phyloP scores from a whole-genome alignment of 2,888 invertebrate genomes.

The Zaprionus lineosus region DNA sequence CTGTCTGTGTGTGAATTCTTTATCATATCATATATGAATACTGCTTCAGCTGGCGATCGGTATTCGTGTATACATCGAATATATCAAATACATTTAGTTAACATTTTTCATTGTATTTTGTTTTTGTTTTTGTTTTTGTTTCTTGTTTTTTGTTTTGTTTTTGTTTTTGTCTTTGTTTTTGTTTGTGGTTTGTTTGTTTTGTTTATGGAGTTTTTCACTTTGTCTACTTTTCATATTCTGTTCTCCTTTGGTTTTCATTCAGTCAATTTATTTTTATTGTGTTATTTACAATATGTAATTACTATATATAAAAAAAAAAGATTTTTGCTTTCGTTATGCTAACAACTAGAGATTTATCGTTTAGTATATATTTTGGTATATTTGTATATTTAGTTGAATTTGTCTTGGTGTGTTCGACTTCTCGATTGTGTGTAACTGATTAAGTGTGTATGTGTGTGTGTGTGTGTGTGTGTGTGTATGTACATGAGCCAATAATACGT shows the following conservation, averaged over 20 bases:
- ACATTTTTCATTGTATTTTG: constrained; percentile 62
- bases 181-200: too few relatives aligned
- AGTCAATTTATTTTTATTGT: constrained; percentile 55
- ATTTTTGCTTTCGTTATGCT: constrained; percentile 35
- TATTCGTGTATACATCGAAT: constrained; percentile 47
- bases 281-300: constrained; percentile 50
- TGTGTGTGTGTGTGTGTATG: constrained; percentile 21
- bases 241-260: constrained; percentile 33
- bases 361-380: constrained; percentile 18
- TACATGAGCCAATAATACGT: constrained; percentile 32
- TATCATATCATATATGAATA: constrained; percentile 70
- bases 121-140: constrained; percentile 18
- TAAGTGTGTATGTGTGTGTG: constrained; percentile 8
- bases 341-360: constrained; percentile 56
- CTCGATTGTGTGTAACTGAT: too few relatives aligned
- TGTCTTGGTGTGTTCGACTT: too few relatives aligned
- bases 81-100: constrained; percentile 77
- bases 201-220: constrained; percentile 24
- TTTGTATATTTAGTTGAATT: too few relatives aligned
- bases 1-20: too few relatives aligned
- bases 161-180: constrained; percentile 16
- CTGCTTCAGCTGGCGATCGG: constrained; percentile 67
- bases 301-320: constrained; percentile 23
- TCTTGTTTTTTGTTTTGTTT: background rate
- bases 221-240: too few relatives aligned